phyloP scores from a whole-genome alignment of 2,113 vertebrate genomes.

The Acinonyx jubatus region DNA sequence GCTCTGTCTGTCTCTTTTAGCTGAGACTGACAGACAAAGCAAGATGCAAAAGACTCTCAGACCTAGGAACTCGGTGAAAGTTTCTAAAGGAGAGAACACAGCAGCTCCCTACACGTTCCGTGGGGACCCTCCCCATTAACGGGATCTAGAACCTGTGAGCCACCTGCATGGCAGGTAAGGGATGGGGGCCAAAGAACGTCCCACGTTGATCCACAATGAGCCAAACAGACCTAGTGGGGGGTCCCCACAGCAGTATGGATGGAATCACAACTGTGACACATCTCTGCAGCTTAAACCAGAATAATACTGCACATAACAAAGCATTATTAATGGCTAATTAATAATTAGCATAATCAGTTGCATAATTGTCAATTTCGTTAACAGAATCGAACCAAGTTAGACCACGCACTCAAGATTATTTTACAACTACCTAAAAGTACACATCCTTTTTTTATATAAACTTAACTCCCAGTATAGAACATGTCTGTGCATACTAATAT shows the following conservation, averaged over 20 bases:
- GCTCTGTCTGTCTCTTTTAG: not conserved
- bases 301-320: not conserved
- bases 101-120: fast-evolving
- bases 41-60: not conserved
- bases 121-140: fast-evolving
- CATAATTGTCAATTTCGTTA: not conserved
- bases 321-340: no score
- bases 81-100: fast-evolving
- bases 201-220: fast-evolving
- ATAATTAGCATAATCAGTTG: no score
- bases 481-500: fast-evolving
- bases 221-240: fast-evolving
- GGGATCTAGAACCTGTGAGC: fast-evolving
- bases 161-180: not conserved
- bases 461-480: not conserved
- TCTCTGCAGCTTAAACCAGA: not conserved
- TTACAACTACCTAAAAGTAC: not conserved
- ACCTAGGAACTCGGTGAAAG: no score
- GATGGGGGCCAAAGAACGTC: not conserved
- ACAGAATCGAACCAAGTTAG: not conserved
- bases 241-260: no score
- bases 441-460: not conserved
- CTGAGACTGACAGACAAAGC: not conserved
- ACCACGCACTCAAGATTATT: not conserved
- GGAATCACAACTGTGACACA: fast-evolving